phyloP scores from a whole-genome alignment of 1,140 invertebrate genomes.

The Atta colombica region DNA sequence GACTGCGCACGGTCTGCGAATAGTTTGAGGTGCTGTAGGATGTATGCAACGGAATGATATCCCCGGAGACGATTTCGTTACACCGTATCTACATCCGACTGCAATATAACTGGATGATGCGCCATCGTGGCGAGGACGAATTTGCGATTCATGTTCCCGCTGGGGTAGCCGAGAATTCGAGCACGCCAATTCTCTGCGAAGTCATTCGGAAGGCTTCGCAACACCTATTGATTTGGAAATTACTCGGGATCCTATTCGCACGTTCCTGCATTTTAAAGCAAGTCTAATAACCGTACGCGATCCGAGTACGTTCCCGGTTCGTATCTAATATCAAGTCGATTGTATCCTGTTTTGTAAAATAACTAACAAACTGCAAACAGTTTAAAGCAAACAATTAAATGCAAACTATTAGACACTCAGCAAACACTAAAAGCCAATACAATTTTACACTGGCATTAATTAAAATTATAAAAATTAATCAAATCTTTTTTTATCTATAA shows the following conservation, averaged over 20 bases:
- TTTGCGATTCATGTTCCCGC: slow-evolving; percentile 73
- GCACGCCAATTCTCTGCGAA: slow-evolving; percentile 67
- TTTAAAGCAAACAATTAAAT: background rate
- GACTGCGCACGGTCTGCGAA: background rate
- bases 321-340: background rate
- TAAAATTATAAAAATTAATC: background rate
- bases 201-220: slow-evolving; percentile 48
- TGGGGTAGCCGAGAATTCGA: slow-evolving; percentile 51
- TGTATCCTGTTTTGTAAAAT: background rate
- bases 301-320: background rate
- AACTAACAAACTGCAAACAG: too few species aligned
- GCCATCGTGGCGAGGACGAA: slow-evolving; percentile 57
- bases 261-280: slow-evolving; percentile 14
- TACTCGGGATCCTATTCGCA: slow-evolving; percentile 16
- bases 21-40: slow-evolving; percentile 21
- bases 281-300: background rate
- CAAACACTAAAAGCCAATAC: background rate
- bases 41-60: slow-evolving; percentile 52
- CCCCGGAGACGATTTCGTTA: slow-evolving; percentile 69
- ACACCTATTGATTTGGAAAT: slow-evolving; percentile 73
- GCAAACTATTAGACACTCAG: background rate
- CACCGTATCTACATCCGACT: slow-evolving; percentile 26
- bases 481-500: background rate
- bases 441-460: background rate
- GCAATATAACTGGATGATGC: slow-evolving; percentile 42